Conservation (phyloP, 2,888 invertebrate species). For the Ceramica pisi region DNA sequence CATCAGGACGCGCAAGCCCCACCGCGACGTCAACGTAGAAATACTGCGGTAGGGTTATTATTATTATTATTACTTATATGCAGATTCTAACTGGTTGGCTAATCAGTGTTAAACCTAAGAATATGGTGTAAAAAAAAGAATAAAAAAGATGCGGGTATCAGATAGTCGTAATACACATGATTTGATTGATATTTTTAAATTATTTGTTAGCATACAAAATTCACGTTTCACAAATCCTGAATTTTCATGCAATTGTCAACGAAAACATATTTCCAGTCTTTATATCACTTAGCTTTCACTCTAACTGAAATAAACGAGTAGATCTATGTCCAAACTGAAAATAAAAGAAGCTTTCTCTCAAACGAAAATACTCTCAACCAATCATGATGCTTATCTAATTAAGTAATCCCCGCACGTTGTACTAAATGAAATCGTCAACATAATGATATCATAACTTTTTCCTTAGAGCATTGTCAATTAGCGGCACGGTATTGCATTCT, state of each 20-base stretch:
- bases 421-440: slow-evolving; percentile 68
- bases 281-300: background rate
- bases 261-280: background rate
- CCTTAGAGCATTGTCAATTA: slow-evolving; percentile 71
- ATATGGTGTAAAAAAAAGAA: too few relatives aligned
- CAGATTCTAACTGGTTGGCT: too few relatives aligned
- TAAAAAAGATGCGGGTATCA: too few relatives aligned
- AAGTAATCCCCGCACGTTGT: slow-evolving; percentile 41
- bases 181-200: too few relatives aligned
- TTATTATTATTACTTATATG: too few relatives aligned
- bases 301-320: background rate
- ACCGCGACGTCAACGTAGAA: too few relatives aligned
- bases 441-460: slow-evolving; percentile 67
- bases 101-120: too few relatives aligned
- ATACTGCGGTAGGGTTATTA: too few relatives aligned
- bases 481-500: slow-evolving; percentile 75
- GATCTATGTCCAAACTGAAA: background rate
- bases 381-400: slow-evolving; percentile 14
- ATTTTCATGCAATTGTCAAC: background rate
- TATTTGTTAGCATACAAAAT: background rate
- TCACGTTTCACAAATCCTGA: background rate
- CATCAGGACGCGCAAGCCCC: too few relatives aligned
- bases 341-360: background rate
- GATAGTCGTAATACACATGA: too few relatives aligned
- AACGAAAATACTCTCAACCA: slow-evolving; percentile 5